Evolutionary conservation across 2,113 vertebrate genomes (phyloP).

Genomic region (Ploceus nigricollis): DNA sequence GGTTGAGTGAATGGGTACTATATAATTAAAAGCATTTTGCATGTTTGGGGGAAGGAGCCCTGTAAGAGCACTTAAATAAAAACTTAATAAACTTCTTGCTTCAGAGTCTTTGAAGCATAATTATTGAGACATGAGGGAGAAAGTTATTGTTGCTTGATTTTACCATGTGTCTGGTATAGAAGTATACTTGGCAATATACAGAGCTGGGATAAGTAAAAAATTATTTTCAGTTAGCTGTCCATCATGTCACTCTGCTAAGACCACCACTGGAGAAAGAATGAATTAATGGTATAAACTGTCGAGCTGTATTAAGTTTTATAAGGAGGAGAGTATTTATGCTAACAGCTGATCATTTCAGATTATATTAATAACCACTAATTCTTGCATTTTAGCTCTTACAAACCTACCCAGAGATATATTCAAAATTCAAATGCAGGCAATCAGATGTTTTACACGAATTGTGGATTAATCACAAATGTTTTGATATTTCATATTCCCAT

Average conservation of each 20-base stretch:
- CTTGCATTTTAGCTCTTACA: not conserved
- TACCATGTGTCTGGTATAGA: not conserved
- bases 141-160: not conserved
- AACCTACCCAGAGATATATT: not conserved
- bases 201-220: not conserved
- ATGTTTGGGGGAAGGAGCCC: not conserved
- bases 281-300: not conserved
- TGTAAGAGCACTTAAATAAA: not conserved
- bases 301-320: not conserved
- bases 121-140: not conserved
- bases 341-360: not conserved
- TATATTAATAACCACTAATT: not conserved
- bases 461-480: not conserved
- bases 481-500: not conserved
- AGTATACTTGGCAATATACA: not conserved
- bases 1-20: not conserved
- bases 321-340: not conserved
- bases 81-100: not conserved
- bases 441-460: not conserved
- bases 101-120: not conserved
- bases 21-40: not conserved
- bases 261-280: not conserved
- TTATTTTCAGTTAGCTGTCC: not conserved
- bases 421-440: not conserved
- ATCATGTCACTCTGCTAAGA: not conserved